A percentile compares a stretch with the other conserved stretches of the same genome.
Conservation (phyloP, 2,888 invertebrate genomes). For the Ochropacha duplaris region DNA sequence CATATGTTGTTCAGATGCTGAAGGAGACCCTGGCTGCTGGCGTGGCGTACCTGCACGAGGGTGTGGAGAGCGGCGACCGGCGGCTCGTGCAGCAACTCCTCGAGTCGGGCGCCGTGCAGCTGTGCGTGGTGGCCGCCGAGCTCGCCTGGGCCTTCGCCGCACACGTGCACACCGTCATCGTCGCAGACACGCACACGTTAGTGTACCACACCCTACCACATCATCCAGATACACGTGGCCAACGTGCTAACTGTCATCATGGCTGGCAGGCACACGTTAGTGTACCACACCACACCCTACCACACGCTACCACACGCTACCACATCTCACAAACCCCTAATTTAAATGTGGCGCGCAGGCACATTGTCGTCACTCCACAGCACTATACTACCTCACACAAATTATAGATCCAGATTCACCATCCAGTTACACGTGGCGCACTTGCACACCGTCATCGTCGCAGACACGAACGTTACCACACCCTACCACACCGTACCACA, state of each 20-base stretch:
- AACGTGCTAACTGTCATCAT: slow-evolving; percentile 97
- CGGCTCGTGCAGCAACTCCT: slow-evolving; percentile 96
- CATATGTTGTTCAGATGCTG: too few species aligned
- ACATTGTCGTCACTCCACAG: too few species aligned
- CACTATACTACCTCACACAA: too few species aligned
- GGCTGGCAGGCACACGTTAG: too few species aligned
- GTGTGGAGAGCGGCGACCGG: slow-evolving; percentile 92
- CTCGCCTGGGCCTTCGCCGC: slow-evolving; percentile 97
- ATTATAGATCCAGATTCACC: too few species aligned
- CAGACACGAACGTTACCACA: slow-evolving; percentile 91
- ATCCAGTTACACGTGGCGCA: too few species aligned
- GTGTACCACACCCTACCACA: slow-evolving; percentile 19
- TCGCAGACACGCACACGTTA: slow-evolving; percentile 95
- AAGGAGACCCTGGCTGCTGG: slow-evolving; percentile 97
- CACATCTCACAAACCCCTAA: too few species aligned
- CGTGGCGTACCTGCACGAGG: slow-evolving; percentile 98
- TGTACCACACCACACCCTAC: too few species aligned
- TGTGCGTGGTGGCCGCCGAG: slow-evolving; percentile 94
- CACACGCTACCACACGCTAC: too few species aligned
- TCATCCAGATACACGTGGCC: too few species aligned
- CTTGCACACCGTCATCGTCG: slow-evolving; percentile 97
- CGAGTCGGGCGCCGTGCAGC: slow-evolving; percentile 94
- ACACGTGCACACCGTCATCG: slow-evolving; percentile 95
- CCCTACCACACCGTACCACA: too few species aligned
- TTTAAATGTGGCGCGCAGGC: too few species aligned